A percentile compares a stretch with the other conserved stretches of the same genome.
Evolutionary conservation across 2,888 invertebrate species (phyloP).

Genomic region (Nycteola revayana): DNA sequence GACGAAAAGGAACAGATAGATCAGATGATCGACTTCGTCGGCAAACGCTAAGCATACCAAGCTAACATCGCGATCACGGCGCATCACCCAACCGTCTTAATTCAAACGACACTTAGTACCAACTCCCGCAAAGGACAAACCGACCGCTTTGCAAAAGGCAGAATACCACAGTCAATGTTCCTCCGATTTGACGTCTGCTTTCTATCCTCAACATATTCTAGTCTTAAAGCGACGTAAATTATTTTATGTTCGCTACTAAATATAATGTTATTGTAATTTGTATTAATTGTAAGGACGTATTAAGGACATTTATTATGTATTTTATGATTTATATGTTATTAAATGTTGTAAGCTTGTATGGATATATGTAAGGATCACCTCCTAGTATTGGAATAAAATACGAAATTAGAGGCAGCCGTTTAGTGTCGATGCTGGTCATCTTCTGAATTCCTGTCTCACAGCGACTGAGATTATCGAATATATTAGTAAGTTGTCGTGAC

Average conservation of each 20-base stretch:
- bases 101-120: slow-evolving; percentile 43
- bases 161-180: slow-evolving; percentile 58
- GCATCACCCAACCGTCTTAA: slow-evolving; percentile 48
- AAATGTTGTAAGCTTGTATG: slow-evolving; percentile 69
- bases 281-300: slow-evolving; percentile 45
- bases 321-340: slow-evolving; percentile 61
- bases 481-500: slow-evolving; percentile 38
- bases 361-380: slow-evolving; percentile 70
- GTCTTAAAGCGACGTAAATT: slow-evolving; percentile 74
- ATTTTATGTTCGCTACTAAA: slow-evolving; percentile 75
- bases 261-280: slow-evolving; percentile 66
- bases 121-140: slow-evolving; percentile 44
- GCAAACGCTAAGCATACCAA: slow-evolving; percentile 78
- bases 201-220: slow-evolving; percentile 82
- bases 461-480: slow-evolving; percentile 56
- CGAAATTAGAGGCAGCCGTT: slow-evolving; percentile 45
- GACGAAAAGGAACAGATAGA: slow-evolving; percentile 89
- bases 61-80: slow-evolving; percentile 43
- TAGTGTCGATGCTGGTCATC: slow-evolving; percentile 67
- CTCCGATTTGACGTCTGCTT: slow-evolving; percentile 73
- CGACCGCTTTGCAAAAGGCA: slow-evolving; percentile 63
- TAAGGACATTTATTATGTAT: slow-evolving; percentile 70
- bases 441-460: slow-evolving; percentile 44
- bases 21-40: slow-evolving; percentile 91
- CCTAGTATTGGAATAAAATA: slow-evolving; percentile 51